phyloP scores from a whole-genome alignment of 2,113 vertebrate genomes.

The Lophura nycthemera region DNA sequence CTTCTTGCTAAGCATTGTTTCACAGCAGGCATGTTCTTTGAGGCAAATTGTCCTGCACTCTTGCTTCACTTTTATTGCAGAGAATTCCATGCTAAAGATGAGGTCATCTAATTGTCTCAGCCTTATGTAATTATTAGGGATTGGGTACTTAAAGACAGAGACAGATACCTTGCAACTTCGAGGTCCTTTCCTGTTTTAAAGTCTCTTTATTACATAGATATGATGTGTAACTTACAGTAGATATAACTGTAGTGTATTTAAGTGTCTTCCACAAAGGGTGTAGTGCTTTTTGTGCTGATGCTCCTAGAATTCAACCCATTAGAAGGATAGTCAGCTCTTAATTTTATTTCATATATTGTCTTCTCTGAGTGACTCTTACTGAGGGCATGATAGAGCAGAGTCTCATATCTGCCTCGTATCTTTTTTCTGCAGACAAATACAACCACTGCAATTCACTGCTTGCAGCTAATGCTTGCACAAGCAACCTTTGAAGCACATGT shows the following conservation, averaged over 20 bases:
- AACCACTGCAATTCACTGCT: not conserved
- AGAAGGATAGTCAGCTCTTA: not conserved
- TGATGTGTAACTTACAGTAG: not conserved
- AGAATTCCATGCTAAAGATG: not conserved
- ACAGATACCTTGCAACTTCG: not conserved
- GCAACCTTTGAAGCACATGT: not conserved
- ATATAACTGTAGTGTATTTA: not conserved
- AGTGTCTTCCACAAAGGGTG: not conserved
- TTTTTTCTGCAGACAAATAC: not conserved
- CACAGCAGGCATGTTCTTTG: not conserved
- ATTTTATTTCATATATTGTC: not conserved
- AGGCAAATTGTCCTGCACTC: not conserved
- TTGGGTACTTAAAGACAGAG: not conserved
- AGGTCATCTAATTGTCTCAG: not conserved
- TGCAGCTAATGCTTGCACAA: not conserved
- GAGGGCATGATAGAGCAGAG: not conserved
- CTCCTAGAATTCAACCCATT: not conserved
- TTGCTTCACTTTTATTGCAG: constrained; percentile 21
- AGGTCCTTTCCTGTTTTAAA: not conserved
- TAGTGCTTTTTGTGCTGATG: not conserved
- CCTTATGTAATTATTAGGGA: not conserved
- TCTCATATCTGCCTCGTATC: not conserved
- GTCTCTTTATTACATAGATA: rapidly evolving
- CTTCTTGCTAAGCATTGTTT: constrained; percentile 22
- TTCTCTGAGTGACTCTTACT: not conserved